phyloP scores from a whole-genome alignment of 2,113 vertebrate species.

The Formicarius rufipectus region DNA sequence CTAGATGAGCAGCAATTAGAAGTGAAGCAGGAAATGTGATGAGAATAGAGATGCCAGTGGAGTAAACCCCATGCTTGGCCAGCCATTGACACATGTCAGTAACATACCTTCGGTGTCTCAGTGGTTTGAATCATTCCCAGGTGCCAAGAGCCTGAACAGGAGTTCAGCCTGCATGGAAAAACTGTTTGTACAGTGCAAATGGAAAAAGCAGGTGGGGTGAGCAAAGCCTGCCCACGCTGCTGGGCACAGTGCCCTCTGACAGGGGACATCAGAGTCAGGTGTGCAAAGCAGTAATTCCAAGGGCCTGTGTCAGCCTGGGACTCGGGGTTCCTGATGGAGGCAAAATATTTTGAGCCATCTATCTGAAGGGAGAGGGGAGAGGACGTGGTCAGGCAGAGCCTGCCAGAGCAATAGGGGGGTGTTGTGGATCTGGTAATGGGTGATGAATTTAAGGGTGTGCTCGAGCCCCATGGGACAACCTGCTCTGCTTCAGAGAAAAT shows the following conservation, averaged over 20 bases:
- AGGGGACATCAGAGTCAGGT: no score
- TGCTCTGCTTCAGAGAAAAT: background rate
- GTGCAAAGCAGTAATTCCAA: background rate
- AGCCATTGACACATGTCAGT: rapidly evolving
- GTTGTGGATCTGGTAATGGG: rapidly evolving
- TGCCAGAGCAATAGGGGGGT: background rate
- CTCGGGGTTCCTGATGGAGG: background rate
- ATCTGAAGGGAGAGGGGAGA: rapidly evolving
- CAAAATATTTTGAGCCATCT: background rate
- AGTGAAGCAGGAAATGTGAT: background rate
- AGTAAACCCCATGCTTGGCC: rapidly evolving
- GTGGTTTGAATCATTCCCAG: background rate
- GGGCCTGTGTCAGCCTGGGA: background rate
- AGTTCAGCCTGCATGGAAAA: background rate
- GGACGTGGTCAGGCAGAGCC: background rate
- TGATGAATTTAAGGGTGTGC: background rate
- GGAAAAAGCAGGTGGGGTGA: background rate
- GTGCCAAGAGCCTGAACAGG: background rate
- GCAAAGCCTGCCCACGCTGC: rapidly evolving
- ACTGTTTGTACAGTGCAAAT: background rate
- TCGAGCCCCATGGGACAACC: background rate
- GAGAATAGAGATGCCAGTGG: background rate
- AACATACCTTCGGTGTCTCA: background rate
- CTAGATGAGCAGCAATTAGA: background rate
- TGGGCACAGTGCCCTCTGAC: background rate